A percentile compares a stretch with the other conserved stretches of the same genome.
Conservation (phyloP, 2,797 vertebrate genomes). For the Urophycis tenuis region DNA sequence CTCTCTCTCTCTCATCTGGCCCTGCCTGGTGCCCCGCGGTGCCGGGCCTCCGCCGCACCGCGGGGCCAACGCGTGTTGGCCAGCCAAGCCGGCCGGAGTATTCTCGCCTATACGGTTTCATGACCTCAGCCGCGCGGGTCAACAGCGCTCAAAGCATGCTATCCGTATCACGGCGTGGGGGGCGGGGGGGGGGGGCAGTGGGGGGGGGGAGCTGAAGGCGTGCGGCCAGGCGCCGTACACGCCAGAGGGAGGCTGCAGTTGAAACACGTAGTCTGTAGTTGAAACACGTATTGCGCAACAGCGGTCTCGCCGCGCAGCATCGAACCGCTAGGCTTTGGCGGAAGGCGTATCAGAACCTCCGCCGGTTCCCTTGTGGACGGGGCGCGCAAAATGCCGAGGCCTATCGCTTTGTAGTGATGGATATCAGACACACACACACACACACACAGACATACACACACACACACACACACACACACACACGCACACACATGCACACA, state of each 20-base stretch:
- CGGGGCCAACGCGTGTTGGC: constrained; percentile 48
- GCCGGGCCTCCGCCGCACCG: no score
- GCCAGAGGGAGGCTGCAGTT: constrained; percentile 16
- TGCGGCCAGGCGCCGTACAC: constrained; percentile 16
- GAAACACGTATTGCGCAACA: constrained; percentile 15
- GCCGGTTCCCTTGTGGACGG: not conserved
- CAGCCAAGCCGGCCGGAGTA: constrained; percentile 34
- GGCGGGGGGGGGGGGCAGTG: constrained; percentile 45
- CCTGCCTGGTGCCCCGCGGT: no score
- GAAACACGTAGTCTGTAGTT: no score
- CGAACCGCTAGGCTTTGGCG: not conserved
- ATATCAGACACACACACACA: not conserved
- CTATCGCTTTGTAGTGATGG: not conserved
- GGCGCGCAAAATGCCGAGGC: not conserved
- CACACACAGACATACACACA: not conserved
- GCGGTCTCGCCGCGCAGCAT: not conserved
- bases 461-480: not conserved
- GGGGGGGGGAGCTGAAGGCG: constrained; percentile 41
- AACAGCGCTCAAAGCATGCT: constrained; percentile 46
- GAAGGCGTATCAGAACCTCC: not conserved
- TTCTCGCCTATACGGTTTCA: constrained; percentile 50
- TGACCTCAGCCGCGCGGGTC: constrained; percentile 46
- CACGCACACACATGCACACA: not conserved
- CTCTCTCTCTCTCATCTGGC: no score
- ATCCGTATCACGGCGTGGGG: constrained; percentile 46